Conservation (phyloP, 2,888 invertebrate species). For the Nasonia oneida region DNA sequence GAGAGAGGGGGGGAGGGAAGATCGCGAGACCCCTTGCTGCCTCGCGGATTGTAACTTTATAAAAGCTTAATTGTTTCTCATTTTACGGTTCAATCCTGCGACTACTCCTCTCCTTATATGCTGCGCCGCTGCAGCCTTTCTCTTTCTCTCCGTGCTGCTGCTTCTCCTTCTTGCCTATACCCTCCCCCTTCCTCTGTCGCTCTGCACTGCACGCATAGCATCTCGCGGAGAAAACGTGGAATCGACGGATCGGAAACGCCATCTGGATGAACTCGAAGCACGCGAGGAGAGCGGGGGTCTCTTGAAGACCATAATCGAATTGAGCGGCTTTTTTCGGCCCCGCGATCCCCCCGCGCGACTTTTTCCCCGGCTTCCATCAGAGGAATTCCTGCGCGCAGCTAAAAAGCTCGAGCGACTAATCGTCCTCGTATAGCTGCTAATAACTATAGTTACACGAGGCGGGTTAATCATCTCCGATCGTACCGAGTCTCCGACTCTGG, state of each 20-base stretch:
- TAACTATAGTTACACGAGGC: neutral
- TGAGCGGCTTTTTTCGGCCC: neutral
- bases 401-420: neutral
- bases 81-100: conserved; percentile 74
- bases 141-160: conserved; percentile 10
- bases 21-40: conserved; percentile 58
- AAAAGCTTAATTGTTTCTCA: conserved; percentile 77
- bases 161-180: neutral
- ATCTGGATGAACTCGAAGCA: neutral
- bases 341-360: neutral
- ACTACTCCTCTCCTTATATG: conserved; percentile 67
- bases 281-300: neutral
- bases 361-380: neutral
- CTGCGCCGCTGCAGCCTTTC: conserved; percentile 51
- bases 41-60: conserved; percentile 73
- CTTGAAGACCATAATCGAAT: conserved; percentile 6
- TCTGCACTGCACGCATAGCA: neutral
- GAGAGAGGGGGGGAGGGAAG: conserved; percentile 50
- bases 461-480: neutral
- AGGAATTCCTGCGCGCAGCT: neutral
- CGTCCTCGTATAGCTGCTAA: neutral
- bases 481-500: too few relatives aligned
- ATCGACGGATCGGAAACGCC: conserved; percentile 13
- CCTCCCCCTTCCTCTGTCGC: neutral
- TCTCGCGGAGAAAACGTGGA: conserved; percentile 7